Base-by-base conservation (phyloP, 2,888 invertebrate genomes). In the Pasiphila rectangulata region DNA sequence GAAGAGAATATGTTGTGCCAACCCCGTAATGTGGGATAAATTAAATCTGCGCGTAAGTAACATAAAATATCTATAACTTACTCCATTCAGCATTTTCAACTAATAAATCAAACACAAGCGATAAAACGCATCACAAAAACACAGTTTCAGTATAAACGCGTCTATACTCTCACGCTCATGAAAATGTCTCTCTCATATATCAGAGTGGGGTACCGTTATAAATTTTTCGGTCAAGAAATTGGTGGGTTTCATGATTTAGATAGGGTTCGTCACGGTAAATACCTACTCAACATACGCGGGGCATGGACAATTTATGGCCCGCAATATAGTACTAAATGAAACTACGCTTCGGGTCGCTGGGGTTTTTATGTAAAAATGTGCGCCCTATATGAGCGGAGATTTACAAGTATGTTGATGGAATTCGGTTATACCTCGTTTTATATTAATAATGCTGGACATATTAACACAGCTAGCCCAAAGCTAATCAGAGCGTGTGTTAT, bases 201-300 rank as follows among this genome's bases (percentile, higher is more conserved):
- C 79, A 74, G 51, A 41, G 62, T 49, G 49, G 46, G 56, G 59
- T 46, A 81, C 78, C 79, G 82, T 81, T 85, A 85, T 84, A 84
- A 85, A 85, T 86, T 85, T 82, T 81, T 80, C 78, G 86, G 84
- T 84, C 85, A 85, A 85, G 86, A 81, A 84, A 86, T 86, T 86
- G 84, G 81, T 72, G 64, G 70, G 71, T 43, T 57, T 65, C 58
- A 75, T 83, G 81, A 79, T 82, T 78, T 79, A 76, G 75, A 71
- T 65, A 59, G 72, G 68, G 64, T 61, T 72, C 75, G 71, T 70
- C 69, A 70, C 44, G 63, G 73, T 70, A 75, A 74, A 76, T 78
- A 75, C 74, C 75, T 72, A 69, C 74, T 75, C 70, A 69, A 75
- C 70, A 71, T 72, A 72, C 64, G 62, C 54, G 59, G 57, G 48